Conservation (phyloP, 1,140 invertebrate species). For the Bombus confusus region DNA sequence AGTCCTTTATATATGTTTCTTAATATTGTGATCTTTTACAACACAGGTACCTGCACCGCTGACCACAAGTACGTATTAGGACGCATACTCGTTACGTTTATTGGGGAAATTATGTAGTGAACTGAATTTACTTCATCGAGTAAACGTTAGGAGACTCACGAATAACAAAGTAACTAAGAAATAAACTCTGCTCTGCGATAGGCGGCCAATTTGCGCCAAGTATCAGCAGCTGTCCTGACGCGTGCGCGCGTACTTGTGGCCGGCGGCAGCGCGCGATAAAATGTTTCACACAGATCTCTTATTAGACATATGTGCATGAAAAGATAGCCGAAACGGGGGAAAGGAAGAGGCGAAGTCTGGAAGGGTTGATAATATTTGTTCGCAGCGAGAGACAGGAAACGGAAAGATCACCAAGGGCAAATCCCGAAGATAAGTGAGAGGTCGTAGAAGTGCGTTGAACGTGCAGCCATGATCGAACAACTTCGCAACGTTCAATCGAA, state of each 20-base stretch:
- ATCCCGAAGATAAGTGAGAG: constrained; percentile 81
- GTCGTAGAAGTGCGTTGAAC: constrained; percentile 78
- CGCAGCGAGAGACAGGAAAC: constrained; percentile 79
- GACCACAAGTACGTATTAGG: neutral
- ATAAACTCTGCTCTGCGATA: neutral
- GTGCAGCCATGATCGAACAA: constrained; percentile 62
- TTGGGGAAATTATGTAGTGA: too few relatives aligned
- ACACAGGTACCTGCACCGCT: neutral
- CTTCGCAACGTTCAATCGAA: constrained; percentile 25
- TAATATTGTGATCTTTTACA: neutral
- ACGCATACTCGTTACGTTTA: neutral
- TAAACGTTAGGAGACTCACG: too few relatives aligned
- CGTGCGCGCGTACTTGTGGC: rapidly evolving
- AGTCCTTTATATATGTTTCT: neutral
- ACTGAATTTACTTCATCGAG: too few relatives aligned
- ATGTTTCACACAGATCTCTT: neutral
- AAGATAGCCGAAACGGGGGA: too few relatives aligned
- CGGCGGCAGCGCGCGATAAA: neutral
- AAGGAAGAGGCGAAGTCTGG: neutral
- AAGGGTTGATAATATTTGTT: constrained; percentile 35
- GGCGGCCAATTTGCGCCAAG: neutral
- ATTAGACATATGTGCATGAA: neutral
- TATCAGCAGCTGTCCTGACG: too few relatives aligned
- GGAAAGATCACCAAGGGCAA: constrained; percentile 76
- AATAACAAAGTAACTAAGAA: neutral